Percentiles rank a stretch among this genome's conserved stretches.
These are phyloP conservation scores for Aporrectodea caliginosa DNA, from an alignment of 1,140 invertebrate species.

Conservation along the genomic window DNA sequence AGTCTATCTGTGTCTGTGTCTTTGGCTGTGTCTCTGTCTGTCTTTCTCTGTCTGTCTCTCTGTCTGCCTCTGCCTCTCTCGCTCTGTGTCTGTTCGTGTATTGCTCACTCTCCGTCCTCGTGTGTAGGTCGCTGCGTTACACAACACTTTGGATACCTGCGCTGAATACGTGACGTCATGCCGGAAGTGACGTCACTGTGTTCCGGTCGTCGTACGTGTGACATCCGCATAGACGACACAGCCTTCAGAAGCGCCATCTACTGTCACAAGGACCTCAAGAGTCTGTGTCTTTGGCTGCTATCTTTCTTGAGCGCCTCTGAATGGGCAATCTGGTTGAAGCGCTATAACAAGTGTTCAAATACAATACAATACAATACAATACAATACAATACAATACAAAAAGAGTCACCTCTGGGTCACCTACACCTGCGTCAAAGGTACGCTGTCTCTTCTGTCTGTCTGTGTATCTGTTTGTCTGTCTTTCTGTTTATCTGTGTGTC, in stretches of 20 bases:
- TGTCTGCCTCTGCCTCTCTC: background rate
- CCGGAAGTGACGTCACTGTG: slow-evolving; percentile 11
- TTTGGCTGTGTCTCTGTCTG: background rate
- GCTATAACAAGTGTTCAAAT: too few species aligned
- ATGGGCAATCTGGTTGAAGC: too few species aligned
- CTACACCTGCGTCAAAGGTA: slow-evolving; percentile 27
- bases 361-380: too few species aligned
- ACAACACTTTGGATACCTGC: slow-evolving; percentile 16
- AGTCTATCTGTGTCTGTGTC: background rate
- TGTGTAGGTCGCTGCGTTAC: slow-evolving; percentile 13
- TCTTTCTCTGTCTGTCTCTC: background rate
- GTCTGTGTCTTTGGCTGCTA: too few species aligned
- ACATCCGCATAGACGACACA: slow-evolving; percentile 21
- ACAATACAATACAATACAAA: too few species aligned
- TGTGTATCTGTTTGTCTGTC: too few species aligned
- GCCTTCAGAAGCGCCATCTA: slow-evolving; percentile 9
- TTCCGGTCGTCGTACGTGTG: slow-evolving; percentile 27
- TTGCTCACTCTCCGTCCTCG: background rate
- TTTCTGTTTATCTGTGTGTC: too few species aligned
- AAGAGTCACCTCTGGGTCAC: slow-evolving; percentile 23
- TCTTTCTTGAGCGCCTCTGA: too few species aligned
- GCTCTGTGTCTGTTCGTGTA: background rate
- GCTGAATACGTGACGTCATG: slow-evolving; percentile 27
- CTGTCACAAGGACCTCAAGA: slow-evolving; percentile 29
- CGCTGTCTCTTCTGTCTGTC: too few species aligned